phyloP scores from a whole-genome alignment of 2,113 vertebrate species.

The Eubucco bourcierii region DNA sequence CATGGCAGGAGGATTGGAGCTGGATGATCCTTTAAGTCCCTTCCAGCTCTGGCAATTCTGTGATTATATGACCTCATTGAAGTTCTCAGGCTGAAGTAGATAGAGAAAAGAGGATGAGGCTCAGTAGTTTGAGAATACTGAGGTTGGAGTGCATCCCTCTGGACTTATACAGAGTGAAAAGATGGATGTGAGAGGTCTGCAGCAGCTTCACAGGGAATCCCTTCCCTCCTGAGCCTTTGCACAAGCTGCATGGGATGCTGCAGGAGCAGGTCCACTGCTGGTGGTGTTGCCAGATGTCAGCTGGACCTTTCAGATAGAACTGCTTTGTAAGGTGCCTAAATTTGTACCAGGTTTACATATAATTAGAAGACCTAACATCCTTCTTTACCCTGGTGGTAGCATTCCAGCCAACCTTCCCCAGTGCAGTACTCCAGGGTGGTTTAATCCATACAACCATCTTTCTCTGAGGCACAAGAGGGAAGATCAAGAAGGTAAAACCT shows the following conservation, averaged over 20 bases:
- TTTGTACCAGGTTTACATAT: neutral
- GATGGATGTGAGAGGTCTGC: neutral
- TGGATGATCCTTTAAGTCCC: too few species aligned
- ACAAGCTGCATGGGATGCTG: fast-evolving
- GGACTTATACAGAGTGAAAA: neutral
- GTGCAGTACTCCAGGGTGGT: neutral
- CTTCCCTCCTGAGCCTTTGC: neutral
- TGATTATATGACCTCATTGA: neutral
- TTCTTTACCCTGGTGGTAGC: neutral
- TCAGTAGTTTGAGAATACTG: neutral
- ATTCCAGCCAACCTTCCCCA: neutral
- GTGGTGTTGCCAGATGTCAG: neutral
- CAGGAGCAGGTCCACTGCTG: fast-evolving
- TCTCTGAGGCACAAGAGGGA: neutral
- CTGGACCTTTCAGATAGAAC: neutral
- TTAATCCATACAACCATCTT: neutral
- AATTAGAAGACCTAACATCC: neutral
- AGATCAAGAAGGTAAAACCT: neutral
- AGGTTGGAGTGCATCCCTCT: neutral
- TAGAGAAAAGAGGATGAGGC: neutral
- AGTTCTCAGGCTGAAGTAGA: neutral
- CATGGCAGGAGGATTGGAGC: too few species aligned
- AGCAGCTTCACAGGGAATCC: neutral
- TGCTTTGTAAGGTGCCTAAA: neutral
- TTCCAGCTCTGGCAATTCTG: too few species aligned